These are phyloP conservation scores for Schizopygopsis pylzovi DNA, from an alignment of 2,797 vertebrate genomes.

Conservation along the genomic window DNA sequence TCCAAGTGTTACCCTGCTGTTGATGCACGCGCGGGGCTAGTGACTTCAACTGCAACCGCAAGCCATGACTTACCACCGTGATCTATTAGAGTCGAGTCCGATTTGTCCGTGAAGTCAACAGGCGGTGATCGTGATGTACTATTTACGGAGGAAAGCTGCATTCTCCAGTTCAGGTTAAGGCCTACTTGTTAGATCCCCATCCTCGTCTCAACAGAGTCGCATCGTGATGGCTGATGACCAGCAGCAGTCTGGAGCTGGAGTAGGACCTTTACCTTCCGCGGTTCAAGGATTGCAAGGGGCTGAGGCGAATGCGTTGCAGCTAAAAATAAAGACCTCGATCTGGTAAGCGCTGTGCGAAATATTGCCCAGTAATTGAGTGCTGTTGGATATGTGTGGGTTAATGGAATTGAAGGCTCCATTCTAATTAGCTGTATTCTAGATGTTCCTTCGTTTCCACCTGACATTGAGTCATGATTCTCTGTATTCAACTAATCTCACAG, in stretches of 20 bases:
- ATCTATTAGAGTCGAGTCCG: constrained; percentile 32
- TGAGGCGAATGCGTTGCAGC: constrained; percentile 90
- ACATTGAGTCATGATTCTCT: neutral
- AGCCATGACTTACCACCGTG: constrained; percentile 52
- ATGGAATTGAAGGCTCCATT: neutral
- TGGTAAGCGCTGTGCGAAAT: constrained; percentile 81
- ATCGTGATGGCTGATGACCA: constrained; percentile 87
- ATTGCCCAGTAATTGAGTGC: neutral
- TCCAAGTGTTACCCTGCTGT: constrained; percentile 51
- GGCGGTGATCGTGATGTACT: constrained; percentile 77
- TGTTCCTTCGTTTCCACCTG: neutral
- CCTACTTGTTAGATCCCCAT: constrained; percentile 72
- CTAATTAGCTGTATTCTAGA: constrained; percentile 5
- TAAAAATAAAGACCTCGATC: constrained; percentile 96
- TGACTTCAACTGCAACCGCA: constrained; percentile 27
- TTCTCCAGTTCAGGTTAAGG: constrained; percentile 80
- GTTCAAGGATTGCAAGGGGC: constrained; percentile 89
- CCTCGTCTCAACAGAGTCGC: constrained; percentile 57
- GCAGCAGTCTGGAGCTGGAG: constrained; percentile 75
- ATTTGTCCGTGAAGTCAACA: constrained; percentile 54
- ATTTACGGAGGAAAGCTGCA: constrained; percentile 71
- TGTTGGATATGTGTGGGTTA: neutral
- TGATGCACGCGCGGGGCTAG: constrained; percentile 38
- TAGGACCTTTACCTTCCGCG: constrained; percentile 81
- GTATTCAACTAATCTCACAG: neutral